A percentile compares a stretch with the other conserved stretches of the same genome.
Evolutionary conservation across 2,888 invertebrate species (phyloP).

Genomic region (Pammene fasciana): DNA sequence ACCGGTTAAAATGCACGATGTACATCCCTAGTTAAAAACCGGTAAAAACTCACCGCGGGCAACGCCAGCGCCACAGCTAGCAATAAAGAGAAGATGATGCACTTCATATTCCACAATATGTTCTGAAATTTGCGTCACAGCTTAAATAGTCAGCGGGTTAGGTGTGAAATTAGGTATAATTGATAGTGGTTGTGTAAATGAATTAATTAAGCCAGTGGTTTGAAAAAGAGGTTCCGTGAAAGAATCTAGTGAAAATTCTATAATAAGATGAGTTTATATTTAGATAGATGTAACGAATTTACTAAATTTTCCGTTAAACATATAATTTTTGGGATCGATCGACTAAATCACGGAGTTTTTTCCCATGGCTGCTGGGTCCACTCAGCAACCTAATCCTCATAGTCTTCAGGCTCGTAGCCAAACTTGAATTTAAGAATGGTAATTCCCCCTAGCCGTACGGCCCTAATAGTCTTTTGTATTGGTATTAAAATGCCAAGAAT

Average conservation of each 20-base stretch:
- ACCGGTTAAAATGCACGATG: not conserved
- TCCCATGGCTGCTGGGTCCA: no score
- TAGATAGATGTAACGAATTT: no score
- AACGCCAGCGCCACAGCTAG: constrained; percentile 30
- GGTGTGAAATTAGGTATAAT: constrained; percentile 21
- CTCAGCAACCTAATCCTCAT: no score
- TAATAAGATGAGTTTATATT: no score
- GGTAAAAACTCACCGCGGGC: constrained; percentile 22
- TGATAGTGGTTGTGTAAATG: not conserved
- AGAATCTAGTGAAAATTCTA: not conserved
- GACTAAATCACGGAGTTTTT: no score
- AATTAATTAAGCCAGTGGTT: not conserved
- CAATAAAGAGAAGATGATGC: constrained; percentile 12
- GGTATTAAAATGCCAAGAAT: not conserved
- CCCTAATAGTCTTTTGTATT: no score
- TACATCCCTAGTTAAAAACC: not conserved
- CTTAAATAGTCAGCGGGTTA: constrained; percentile 28
- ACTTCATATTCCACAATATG: constrained; percentile 27
- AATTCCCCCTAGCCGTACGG: no score
- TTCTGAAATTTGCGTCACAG: not conserved
- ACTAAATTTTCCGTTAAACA: not conserved
- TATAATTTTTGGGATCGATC: no score
- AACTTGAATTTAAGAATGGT: no score
- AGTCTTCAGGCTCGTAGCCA: no score
- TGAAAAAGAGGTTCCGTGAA: constrained; percentile 16